Percentiles rank a stretch among this genome's conserved stretches.
phyloP scores from a whole-genome alignment of 1,140 invertebrate genomes.

The Episyrphus balteatus region DNA sequence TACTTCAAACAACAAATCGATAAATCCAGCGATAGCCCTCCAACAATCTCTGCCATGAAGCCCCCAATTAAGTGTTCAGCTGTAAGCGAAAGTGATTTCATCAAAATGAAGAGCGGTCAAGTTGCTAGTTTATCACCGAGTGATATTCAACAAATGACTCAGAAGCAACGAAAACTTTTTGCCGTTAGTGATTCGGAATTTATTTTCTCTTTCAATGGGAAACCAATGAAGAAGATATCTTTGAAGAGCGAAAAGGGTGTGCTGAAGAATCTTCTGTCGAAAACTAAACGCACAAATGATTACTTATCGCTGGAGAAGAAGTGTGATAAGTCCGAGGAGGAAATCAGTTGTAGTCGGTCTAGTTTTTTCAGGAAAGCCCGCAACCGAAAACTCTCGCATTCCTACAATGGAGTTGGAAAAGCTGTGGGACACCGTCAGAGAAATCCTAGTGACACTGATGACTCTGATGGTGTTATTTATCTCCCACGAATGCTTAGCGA shows the following conservation, averaged over 20 bases:
- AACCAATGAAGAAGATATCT: background rate
- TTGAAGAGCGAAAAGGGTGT: conserved; percentile 23
- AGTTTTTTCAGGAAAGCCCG: conserved; percentile 23
- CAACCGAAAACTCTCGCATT: conserved; percentile 31
- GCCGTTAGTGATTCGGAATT: conserved; percentile 34
- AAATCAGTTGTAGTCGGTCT: conserved; percentile 14
- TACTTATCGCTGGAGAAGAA: conserved; percentile 30
- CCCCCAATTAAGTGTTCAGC: conserved; percentile 18
- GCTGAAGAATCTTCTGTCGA: conserved; percentile 22
- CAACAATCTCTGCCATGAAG: background rate
- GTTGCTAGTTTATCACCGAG: conserved; percentile 3
- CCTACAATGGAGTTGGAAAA: conserved; percentile 29
- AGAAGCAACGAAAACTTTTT: conserved; percentile 15
- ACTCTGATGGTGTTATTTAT: conserved; percentile 10
- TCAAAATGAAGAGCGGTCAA: conserved; percentile 19
- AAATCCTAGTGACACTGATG: conserved; percentile 32
- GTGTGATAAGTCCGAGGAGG: conserved; percentile 26
- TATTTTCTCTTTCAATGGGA: conserved; percentile 16
- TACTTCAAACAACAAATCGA: conserved; percentile 30
- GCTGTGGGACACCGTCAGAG: conserved; percentile 22
- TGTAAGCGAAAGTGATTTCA: conserved; percentile 33
- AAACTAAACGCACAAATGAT: conserved; percentile 31
- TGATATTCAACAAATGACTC: conserved; percentile 10
- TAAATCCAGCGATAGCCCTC: background rate
- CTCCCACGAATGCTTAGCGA: conserved; percentile 8